Percentiles rank a stretch among this genome's conserved stretches.
Conservation (phyloP, 2,113 vertebrate genomes). For the Sphaerodactylus townsendi region DNA sequence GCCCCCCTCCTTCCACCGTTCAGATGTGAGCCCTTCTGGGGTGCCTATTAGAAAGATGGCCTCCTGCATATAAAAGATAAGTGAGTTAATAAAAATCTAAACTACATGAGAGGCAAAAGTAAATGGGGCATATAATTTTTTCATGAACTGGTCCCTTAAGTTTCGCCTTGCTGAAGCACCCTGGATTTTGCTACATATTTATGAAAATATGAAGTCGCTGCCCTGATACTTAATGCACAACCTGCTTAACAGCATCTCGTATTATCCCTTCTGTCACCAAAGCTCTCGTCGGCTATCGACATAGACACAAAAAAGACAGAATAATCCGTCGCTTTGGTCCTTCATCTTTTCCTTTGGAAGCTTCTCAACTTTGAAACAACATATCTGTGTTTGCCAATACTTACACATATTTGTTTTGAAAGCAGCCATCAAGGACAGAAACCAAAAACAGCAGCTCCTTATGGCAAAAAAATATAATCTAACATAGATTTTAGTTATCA, state of each 20-base stretch:
- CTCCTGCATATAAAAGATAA: constrained; percentile 53
- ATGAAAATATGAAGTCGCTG: constrained; percentile 50
- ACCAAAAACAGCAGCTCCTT: not conserved
- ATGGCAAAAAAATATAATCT: not conserved
- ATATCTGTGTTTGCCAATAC: not conserved
- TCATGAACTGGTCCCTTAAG: constrained; percentile 61
- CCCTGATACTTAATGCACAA: constrained; percentile 33
- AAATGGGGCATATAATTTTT: constrained; percentile 69
- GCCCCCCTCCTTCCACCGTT: not conserved
- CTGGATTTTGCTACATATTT: constrained; percentile 58
- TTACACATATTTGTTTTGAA: constrained; percentile 10
- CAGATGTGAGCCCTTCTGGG: constrained; percentile 35
- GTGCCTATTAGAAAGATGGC: constrained; percentile 24
- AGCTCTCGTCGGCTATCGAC: not conserved
- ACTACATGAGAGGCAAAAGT: constrained; percentile 52
- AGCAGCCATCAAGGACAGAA: not conserved
- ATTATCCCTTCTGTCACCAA: constrained; percentile 20
- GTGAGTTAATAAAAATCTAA: constrained; percentile 63
- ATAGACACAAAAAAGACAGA: not conserved
- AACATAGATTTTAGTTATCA: not conserved
- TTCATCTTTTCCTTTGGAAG: not conserved
- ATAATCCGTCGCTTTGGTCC: constrained; percentile 1
- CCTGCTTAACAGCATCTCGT: constrained; percentile 30
- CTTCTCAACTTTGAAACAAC: constrained; percentile 2
- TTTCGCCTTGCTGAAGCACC: constrained; percentile 60